A percentile compares a stretch with the other conserved stretches of the same genome.
Conservation (phyloP, 2,888 invertebrate species). For the Listrodromus nycthemerus region DNA sequence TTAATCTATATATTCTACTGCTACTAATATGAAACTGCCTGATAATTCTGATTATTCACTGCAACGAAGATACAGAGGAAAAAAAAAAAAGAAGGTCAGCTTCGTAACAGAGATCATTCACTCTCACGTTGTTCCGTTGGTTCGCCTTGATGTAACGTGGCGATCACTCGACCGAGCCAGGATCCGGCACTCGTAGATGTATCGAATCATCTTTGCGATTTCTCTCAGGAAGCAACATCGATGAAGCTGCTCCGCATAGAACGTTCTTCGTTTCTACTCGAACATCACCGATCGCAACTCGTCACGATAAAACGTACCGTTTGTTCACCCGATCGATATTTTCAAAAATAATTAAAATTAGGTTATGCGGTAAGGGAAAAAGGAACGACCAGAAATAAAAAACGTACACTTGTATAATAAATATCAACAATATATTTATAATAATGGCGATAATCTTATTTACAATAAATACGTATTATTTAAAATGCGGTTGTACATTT, state of each 20-base stretch:
- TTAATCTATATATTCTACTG: conserved; percentile 40
- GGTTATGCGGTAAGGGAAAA: conserved; percentile 6
- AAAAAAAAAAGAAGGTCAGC: conserved; percentile 15
- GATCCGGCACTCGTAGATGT: conserved; percentile 3
- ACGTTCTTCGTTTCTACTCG: background rate
- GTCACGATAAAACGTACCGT: background rate
- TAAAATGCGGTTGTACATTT: conserved; percentile 68
- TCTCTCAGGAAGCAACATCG: conserved; percentile 13
- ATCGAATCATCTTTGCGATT: conserved; percentile 9
- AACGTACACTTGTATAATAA: conserved; percentile 61
- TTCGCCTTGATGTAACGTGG: conserved; percentile 4
- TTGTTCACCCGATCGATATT: background rate
- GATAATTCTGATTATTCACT: conserved; percentile 30
- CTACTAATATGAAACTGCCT: conserved; percentile 51
- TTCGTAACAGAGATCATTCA: conserved; percentile 14
- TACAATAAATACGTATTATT: conserved; percentile 78
- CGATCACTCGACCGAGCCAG: background rate
- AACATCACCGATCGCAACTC: background rate
- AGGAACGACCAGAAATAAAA: background rate
- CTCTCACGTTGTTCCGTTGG: conserved; percentile 1
- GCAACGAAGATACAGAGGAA: conserved; percentile 19
- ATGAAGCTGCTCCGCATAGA: conserved; percentile 2
- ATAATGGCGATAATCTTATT: conserved; percentile 69
- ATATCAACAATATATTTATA: conserved; percentile 69
- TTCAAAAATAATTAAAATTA: background rate